Evolutionary conservation across 64 coral and sea anemone species (phyloP).

Genomic region (Dendrophyllia cribrosa): DNA sequence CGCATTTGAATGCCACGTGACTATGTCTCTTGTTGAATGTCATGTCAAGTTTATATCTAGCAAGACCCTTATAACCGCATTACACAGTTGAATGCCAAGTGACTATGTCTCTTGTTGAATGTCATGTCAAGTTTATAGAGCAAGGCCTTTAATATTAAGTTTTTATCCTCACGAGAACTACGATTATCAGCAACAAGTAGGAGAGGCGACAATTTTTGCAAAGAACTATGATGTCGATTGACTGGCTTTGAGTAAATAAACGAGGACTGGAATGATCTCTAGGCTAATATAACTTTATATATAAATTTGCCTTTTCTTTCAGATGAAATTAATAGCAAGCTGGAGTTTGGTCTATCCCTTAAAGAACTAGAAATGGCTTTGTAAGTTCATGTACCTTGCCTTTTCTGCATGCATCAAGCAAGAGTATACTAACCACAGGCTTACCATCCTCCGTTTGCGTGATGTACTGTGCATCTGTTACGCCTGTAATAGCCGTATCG

Average conservation of each 20-base stretch:
- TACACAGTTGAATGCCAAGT: background rate
- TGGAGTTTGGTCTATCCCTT: constrained; percentile 14
- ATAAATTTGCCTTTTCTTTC: background rate
- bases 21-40: background rate
- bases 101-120: background rate
- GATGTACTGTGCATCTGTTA: too few species aligned
- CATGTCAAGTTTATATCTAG: background rate
- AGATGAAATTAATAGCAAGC: constrained; percentile 18
- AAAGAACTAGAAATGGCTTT: constrained; percentile 4
- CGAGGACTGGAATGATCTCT: background rate
- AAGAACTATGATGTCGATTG: too few species aligned
- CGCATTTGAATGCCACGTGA: background rate
- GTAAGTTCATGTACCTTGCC: background rate
- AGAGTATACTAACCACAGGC: too few species aligned
- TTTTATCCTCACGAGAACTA: too few species aligned
- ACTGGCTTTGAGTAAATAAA: background rate
- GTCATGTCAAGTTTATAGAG: background rate
- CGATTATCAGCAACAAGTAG: too few species aligned
- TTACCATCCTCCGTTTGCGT: too few species aligned
- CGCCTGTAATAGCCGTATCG: too few species aligned
- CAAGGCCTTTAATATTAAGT: too few species aligned
- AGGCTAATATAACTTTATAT: background rate
- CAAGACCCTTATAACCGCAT: background rate
- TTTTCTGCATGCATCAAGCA: background rate
- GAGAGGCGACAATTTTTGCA: too few species aligned